Base-by-base conservation (phyloP, 2,888 invertebrate species). In the Thymelicus lineola region DNA sequence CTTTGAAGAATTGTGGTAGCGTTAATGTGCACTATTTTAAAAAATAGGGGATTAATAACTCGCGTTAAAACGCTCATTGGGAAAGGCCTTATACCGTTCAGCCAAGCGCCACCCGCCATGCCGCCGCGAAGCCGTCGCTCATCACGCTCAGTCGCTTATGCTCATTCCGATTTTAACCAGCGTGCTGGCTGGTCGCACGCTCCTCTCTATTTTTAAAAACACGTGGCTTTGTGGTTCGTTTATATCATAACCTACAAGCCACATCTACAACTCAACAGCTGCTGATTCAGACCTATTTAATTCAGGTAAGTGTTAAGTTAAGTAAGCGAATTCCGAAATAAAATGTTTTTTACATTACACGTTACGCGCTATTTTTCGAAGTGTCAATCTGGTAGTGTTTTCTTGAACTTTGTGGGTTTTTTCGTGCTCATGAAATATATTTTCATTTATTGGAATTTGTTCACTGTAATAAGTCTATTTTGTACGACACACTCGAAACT, bases 91-190 rank as follows among this genome's bases (percentile, higher is more conserved):
- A 42, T 17, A 4, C 35, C 28, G 55, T 14, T 35, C 14, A 14
- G 28, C 28, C 35, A 55, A 55, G 9, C 55, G 55, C 14, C 35
- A 55, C 28, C 20, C 55, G 55, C 55, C 7, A 3, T 20, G n/a
- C 17, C 15, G 15, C 17, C 28, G 53, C 53, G 20, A 73, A 63
- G 67, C 71, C 71, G 72, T 73, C 70, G 71, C 70, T 71, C 53
- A 53, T 53, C 53, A 20, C 53, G 20, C 53, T 20, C 53, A 20
- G 10, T 53, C 53, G 50, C 58, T 46, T 6, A 61, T 76, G 76
- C 77, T 87, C 90, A 91, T 88, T 91, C 90, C 86, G 87, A 81
- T 84, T 88, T 81, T 86, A 86, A 84, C 85, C 80, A 79, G 83
- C 86, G 86, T 76, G 79, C 71, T 74, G 80, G 76, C 70, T 80